Evolutionary conservation across 2,113 vertebrate genomes (phyloP).

Genomic region (Catharus minimus): DNA sequence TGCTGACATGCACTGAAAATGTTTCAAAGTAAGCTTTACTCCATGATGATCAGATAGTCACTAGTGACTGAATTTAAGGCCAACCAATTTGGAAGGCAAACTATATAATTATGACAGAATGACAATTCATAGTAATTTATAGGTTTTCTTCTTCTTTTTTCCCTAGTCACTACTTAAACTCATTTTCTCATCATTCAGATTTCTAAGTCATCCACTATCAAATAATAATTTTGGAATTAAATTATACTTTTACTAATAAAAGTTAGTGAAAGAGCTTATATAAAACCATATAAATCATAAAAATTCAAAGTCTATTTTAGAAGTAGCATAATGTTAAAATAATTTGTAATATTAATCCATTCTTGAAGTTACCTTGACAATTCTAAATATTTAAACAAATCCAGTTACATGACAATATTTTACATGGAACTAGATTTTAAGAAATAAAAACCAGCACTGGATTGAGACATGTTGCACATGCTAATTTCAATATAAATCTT

Average conservation of each 20-base stretch:
- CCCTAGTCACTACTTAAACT: not conserved
- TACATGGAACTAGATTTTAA: not conserved
- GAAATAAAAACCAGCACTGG: rapidly evolving
- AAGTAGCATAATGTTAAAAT: not conserved
- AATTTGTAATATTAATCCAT: not conserved
- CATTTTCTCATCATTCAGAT: not conserved
- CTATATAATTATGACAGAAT: not conserved
- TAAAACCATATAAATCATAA: not conserved
- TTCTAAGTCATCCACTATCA: not conserved
- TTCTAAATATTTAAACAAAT: not conserved
- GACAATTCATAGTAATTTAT: not conserved
- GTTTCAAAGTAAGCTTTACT: not conserved
- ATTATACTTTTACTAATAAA: not conserved
- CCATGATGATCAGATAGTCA: not conserved
- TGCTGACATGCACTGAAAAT: not conserved
- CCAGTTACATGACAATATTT: not conserved
- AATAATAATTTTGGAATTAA: conserved; percentile 4
- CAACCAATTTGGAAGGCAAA: not conserved
- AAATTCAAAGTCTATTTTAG: not conserved
- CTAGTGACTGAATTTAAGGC: not conserved
- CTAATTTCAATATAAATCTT: not conserved
- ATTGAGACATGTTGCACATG: rapidly evolving
- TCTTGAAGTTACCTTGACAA: not conserved
- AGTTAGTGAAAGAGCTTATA: not conserved
- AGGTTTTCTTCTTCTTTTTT: not conserved